Evolutionary conservation across 2,797 vertebrate genomes (phyloP), one percentile per base, ranked within the genome.

Genomic region (Chaenodraco wilsoni): DNA sequence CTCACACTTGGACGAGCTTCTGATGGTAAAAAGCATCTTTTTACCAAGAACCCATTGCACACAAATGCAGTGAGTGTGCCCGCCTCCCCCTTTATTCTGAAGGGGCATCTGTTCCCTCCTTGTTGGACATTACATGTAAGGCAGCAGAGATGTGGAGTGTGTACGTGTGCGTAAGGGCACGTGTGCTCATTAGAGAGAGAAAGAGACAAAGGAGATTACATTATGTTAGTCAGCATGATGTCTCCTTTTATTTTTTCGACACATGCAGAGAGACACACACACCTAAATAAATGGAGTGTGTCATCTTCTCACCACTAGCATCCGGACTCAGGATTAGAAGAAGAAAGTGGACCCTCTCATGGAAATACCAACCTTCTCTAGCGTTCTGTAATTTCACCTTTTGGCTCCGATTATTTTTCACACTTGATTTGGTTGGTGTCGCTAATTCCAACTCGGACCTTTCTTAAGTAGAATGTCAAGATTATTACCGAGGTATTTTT

Each of bases 21-120:
- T 72, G 55, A 68, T 69, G 74, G 40, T 69, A 73, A 37, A 75
- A 79, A 69, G 60, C 33, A 45, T 83, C 76, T 77, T 60, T 75
- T 60, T 79, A 69, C 77, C 69, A 88, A 85, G 81, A 91, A 65
- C 55, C 58, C 17, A 62, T 60, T 84, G 75, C 78, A 76, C 71
- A 78, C 46, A 75, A 63, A 75, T 62, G 81, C 59, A 69, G 57
- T 51, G 65, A 81, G 75, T 82, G 75, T 85, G 76, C 75, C 69
- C 52, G 41, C 65, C 74, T 87, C 59, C 71, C 40, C 40, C 40
- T 51, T 77, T 71, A 85, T 77, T 69, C 66, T 65, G 48, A 76
- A 80, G 79, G 79, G 75, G 68, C 77, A 86, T 89, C 79, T 79
- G 68, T 44, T 86, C 45, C 68, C 59, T 84, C 54, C 64, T 84